Percentiles rank a stretch among this genome's conserved stretches.
Evolutionary conservation across 2,797 vertebrate genomes (phyloP).

Genomic region (Mionectes olivaceus): DNA sequence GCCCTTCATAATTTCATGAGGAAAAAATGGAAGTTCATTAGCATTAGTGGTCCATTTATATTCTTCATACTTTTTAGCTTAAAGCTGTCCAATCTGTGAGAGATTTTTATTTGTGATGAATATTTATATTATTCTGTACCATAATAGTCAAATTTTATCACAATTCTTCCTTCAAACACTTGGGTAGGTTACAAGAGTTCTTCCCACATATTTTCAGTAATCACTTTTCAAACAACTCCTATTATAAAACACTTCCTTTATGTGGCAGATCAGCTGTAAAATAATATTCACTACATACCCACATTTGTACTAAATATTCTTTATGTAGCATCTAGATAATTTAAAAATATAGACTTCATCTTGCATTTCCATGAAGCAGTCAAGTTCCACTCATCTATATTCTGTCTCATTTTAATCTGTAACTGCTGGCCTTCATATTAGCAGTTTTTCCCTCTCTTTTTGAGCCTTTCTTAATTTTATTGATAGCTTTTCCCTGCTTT

Average conservation of each 20-base stretch:
- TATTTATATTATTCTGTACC: conserved; percentile 34
- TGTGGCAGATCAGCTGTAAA: background rate
- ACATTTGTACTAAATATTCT: conserved; percentile 36
- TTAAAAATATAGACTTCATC: background rate
- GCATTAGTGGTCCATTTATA: conserved; percentile 13
- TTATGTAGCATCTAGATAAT: background rate
- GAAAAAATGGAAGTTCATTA: conserved; percentile 33
- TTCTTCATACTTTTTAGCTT: conserved; percentile 28
- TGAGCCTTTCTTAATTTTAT: background rate
- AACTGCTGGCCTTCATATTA: background rate
- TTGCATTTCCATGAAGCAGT: background rate
- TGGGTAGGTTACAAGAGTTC: background rate
- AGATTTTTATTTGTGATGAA: conserved; percentile 27
- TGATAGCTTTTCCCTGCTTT: background rate
- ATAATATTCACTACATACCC: background rate
- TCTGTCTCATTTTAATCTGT: conserved; percentile 30
- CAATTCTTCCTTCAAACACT: conserved; percentile 4
- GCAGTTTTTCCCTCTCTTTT: background rate
- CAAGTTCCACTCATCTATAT: background rate
- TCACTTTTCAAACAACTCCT: background rate
- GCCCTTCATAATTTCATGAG: background rate
- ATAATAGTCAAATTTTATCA: conserved; percentile 14
- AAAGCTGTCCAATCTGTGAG: conserved; percentile 4
- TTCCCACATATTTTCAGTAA: background rate
- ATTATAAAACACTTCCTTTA: background rate